A percentile compares a stretch with the other conserved stretches of the same genome.
Conservation (phyloP, 2,113 vertebrate species). For the Carlito syrichta region DNA sequence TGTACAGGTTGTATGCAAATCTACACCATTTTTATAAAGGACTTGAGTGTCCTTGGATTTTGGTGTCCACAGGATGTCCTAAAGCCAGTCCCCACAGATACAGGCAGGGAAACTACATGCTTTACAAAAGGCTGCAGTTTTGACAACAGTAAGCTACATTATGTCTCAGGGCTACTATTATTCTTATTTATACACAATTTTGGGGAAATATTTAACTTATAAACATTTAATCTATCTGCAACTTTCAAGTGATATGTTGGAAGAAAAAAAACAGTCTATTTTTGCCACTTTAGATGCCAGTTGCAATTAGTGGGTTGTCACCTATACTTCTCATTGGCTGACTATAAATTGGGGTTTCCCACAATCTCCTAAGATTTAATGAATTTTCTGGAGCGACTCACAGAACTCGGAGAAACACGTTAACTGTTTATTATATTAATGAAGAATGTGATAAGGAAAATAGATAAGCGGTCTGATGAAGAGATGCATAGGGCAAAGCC, state of each 20-base stretch:
- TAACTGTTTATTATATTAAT: not conserved
- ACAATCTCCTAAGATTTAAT: too few species aligned
- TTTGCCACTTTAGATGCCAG: not conserved
- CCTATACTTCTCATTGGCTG: not conserved
- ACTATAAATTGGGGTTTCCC: too few species aligned
- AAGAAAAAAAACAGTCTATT: not conserved
- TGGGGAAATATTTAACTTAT: not conserved
- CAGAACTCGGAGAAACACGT: not conserved
- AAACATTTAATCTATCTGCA: not conserved
- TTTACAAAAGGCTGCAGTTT: not conserved
- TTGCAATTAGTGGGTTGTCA: not conserved
- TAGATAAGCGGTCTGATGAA: too few species aligned
- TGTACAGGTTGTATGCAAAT: too few species aligned
- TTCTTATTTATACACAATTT: not conserved
- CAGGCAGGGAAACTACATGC: too few species aligned
- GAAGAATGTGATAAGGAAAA: not conserved
- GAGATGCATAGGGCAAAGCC: not conserved
- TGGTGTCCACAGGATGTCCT: too few species aligned
- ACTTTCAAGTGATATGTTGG: not conserved
- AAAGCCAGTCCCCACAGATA: too few species aligned
- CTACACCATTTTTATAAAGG: too few species aligned
- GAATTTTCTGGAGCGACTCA: not conserved
- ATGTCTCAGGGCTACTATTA: not conserved
- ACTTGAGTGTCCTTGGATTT: too few species aligned
- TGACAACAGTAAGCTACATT: not conserved